Base-by-base conservation (phyloP, 2,888 invertebrate species). In the Latrodectus elegans region DNA sequence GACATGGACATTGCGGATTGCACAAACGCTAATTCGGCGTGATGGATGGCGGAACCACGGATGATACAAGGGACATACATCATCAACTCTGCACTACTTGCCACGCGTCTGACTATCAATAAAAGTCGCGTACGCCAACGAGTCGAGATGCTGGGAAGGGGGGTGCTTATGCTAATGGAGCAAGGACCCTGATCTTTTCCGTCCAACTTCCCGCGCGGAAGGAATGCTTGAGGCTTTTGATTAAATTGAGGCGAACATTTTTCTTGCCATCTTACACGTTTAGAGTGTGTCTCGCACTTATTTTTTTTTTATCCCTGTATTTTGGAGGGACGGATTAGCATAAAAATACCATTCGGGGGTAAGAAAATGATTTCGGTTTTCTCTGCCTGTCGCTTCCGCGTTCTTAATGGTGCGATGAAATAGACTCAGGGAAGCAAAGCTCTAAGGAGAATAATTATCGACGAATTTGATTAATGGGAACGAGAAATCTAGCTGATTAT, bases 21-120 rank as follows among this genome's bases (percentile, higher is more conserved):
- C 73, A 77, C 73, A 73, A 84, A 84, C 84, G 73, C 84, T 84
- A 84, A 78, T 84, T 78, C 73, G 72, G 49, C 15, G 84, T 78
- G 84, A 84, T 84, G 76, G 77, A 84, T 84, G 64, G 84, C 67
- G 78, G 67, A 78, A 72, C 84, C 15, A 77, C 53, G 73, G 74
- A 84, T 84, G 71, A 73, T 51, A 72, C 65, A 77, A 2, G 52
- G 60, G 64, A 65, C 73, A 77, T 84, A 73, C 72, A 84, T 84
- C 84, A 84, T 84, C 71, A 26, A 65, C 65, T 17, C 65, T 53
- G 71, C 60, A 60, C 60, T 9, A 60, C 60, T 53, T 64, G 26
- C 38, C 65, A 65, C 49, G 65, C 52, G 53, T 60, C 15, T 67
- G 77, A 84, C 84, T 78, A 84, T 84, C 84, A 84, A 84, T 84